Percentiles rank a stretch among this genome's conserved stretches.
Conservation (phyloP, 2,113 vertebrate genomes). For the Tetrao urogallus region DNA sequence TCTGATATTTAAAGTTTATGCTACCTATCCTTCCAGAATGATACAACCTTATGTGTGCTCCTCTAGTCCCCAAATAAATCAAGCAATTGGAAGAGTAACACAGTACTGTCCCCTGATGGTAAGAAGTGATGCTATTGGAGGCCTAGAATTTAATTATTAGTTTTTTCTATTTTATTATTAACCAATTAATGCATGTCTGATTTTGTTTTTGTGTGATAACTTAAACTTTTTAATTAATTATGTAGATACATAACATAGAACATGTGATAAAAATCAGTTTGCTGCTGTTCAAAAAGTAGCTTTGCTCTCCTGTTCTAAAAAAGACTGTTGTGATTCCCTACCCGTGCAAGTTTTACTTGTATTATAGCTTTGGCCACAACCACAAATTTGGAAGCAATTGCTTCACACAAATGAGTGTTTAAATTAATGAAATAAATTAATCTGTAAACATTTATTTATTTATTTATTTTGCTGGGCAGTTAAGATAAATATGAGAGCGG, state of each 20-base stretch:
- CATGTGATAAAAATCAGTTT: background rate
- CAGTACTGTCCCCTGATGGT: background rate
- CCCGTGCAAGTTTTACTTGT: background rate
- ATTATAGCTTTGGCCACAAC: background rate
- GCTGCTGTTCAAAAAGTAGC: background rate
- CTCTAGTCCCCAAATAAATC: background rate
- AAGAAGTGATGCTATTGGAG: background rate
- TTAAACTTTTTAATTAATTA: background rate
- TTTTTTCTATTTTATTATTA: background rate
- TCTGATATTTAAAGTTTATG: background rate
- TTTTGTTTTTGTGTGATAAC: background rate
- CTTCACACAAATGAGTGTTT: background rate
- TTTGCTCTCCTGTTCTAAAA: background rate
- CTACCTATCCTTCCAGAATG: background rate
- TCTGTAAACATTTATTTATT: accelerated
- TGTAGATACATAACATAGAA: background rate
- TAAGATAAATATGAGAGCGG: background rate
- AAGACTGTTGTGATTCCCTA: background rate
- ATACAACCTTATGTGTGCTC: accelerated
- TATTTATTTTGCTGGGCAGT: background rate
- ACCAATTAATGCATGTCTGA: background rate
- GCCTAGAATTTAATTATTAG: background rate
- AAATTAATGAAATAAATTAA: background rate
- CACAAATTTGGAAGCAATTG: background rate
- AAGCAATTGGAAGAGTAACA: background rate